Evolutionary conservation across 2,888 invertebrate genomes (phyloP), one percentile per base, ranked within the genome.

Genomic region (Zaprionus obscuricornis): DNA sequence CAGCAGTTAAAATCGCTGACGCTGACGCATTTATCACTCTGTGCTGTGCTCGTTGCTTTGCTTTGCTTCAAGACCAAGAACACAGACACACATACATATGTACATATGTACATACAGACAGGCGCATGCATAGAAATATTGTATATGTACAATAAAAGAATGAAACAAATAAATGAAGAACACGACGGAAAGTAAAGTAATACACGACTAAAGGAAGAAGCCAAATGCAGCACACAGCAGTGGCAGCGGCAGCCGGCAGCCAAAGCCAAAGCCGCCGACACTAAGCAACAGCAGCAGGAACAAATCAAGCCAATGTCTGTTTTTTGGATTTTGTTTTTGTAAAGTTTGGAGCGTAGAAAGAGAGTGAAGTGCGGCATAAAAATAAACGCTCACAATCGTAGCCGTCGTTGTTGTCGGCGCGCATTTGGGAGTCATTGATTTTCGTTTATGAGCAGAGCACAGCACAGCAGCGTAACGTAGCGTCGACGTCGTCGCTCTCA

Each of bases 351-450:
- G 31, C 24, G 49, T n/a, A 11, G 17, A 36, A 24, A 14, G 13
- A 10, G 13, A 5, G 18, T 16, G 13, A 11, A 10, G 26, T 4
- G n/a, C 2, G 13, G 17, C 1, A 14, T 13, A n/a, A n/a, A n/a
- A n/a, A n/a, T n/a, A n/a, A n/a, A n/a, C n/a, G n/a, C n/a, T n/a
- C n/a, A n/a, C n/a, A n/a, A n/a, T n/a, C n/a, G n/a, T 22, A 7
- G 22, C 22, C 4, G 33, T 33, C 3, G 33, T 13, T 33, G 13
- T 4, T 10, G 11, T 13, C 64, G 39, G 45, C 55, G 69, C 58
- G 81, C 62, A 68, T 72, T 84, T 84, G 74, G 85, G 78, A 85
- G 74, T 78, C 78, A 78, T 78, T 78, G 85, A 78, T 78, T 78
- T 85, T 78, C 77, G 85, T 78, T 78, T 78, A 78, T 81, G 82